Evolutionary conservation across 2,888 invertebrate species (phyloP).

Genomic region (Euspilapteryx auroguttella): DNA sequence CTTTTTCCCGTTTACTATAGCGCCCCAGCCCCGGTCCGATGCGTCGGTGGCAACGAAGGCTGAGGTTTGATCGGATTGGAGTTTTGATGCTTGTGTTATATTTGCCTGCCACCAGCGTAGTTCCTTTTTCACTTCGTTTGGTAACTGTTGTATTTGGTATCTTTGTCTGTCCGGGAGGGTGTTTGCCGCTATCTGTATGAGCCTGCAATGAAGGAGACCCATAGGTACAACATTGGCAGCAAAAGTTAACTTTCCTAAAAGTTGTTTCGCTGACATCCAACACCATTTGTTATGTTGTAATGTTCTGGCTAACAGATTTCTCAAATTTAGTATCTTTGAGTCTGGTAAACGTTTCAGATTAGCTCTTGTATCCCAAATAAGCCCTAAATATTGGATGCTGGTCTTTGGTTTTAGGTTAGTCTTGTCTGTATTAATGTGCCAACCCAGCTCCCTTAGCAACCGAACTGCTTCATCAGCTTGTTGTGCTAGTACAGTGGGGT

Average conservation of each 20-base stretch:
- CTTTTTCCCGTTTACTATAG: not conserved
- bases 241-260: not conserved
- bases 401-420: not conserved
- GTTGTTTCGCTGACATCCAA: not conserved
- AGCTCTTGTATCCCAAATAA: not conserved
- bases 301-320: not conserved
- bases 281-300: not conserved
- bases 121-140: not conserved
- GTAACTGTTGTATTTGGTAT: not conserved
- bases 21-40: not conserved
- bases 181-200: not conserved
- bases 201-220: not conserved
- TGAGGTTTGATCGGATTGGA: not conserved
- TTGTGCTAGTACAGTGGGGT: not conserved
- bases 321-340: not conserved
- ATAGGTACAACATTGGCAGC: not conserved
- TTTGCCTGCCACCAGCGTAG: not conserved
- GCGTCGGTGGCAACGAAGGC: not conserved
- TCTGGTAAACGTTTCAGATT: not conserved
- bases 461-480: not conserved
- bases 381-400: not conserved
- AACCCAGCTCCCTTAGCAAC: not conserved
- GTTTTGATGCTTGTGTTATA: not conserved
- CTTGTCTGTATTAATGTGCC: not conserved
- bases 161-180: not conserved